phyloP scores from a whole-genome alignment of 2,113 vertebrate species.

The Gasterosteus nipponicus region DNA sequence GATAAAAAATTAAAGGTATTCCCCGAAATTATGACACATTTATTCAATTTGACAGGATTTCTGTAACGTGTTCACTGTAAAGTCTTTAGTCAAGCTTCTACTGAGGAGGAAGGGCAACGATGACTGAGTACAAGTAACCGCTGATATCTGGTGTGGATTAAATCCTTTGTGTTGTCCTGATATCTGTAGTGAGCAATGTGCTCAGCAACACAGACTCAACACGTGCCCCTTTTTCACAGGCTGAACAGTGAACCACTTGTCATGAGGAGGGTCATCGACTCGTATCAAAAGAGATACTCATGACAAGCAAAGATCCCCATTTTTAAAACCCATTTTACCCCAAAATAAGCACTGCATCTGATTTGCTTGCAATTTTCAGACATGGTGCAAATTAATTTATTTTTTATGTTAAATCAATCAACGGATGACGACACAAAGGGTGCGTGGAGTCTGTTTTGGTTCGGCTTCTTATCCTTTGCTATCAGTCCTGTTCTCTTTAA shows the following conservation, averaged over 20 bases:
- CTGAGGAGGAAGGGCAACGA: background rate
- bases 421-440: conserved; percentile 18
- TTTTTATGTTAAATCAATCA: conserved; percentile 17
- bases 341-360: background rate
- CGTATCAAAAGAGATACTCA: conserved; percentile 2
- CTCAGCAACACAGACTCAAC: background rate
- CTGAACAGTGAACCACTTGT: background rate
- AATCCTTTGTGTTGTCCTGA: conserved; percentile 21
- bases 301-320: background rate
- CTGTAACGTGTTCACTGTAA: background rate
- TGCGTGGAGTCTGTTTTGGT: conserved; percentile 26
- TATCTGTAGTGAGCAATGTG: conserved; percentile 1
- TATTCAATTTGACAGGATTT: background rate
- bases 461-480: conserved; percentile 11
- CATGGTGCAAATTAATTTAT: background rate
- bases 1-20: background rate
- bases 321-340: background rate
- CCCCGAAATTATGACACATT: background rate
- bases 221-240: background rate
- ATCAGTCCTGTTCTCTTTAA: conserved; percentile 32
- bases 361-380: conserved; percentile 9
- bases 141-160: conserved; percentile 9
- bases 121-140: background rate
- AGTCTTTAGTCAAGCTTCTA: background rate
- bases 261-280: conserved; percentile 1